Base-by-base conservation (phyloP, 2,113 vertebrate genomes). In the Nannobrachium achirus region DNA sequence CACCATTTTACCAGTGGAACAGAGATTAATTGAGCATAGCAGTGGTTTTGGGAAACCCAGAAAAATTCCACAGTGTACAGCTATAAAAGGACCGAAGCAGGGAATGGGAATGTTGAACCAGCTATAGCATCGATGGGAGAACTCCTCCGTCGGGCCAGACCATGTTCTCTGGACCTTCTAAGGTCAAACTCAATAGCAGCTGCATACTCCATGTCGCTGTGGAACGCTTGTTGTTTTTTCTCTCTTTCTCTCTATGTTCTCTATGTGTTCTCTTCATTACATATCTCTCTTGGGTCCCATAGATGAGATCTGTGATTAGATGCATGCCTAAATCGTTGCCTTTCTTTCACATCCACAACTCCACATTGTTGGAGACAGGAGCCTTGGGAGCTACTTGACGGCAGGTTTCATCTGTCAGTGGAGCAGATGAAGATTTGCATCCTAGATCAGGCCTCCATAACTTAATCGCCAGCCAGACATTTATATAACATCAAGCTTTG, bases 221-320 rank as follows among this genome's bases (percentile, higher is more conserved):
- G 52, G 50, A 64, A 67, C 0, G 1, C 64, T 71, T 79, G 56
- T 76, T 78, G 25, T 84, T 78, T 25, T 60, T 45, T 63, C 61
- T 63, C 44, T 20, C 50, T 75, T 38, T 40, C 25, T 15, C 8
- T 6, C 2, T n/a, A n/a, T n/a, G n/a, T n/a, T 11, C 20, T 57
- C 19, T n/a, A 10, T 73, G 45, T 59, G 52, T 66, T 86, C 73
- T 53, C 58, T 89, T 71, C 67, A 82, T 78, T 78, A 62, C 83
- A 81, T 89, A 81, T 89, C 90, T 84, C 79, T 80, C 81, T 61
- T 20, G 49, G 66, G 78, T 79, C 78, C 53, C 44, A n/a, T 75
- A 45, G 70, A 87, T 86, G 57, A 71, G 39, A 78, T 56, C 45
- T 74, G 64, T 56, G 81, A 77, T 83, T 79, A 56, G 70, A 66